Conservation (phyloP, 2,888 invertebrate genomes). For the Drosophila suboccidentalis region DNA sequence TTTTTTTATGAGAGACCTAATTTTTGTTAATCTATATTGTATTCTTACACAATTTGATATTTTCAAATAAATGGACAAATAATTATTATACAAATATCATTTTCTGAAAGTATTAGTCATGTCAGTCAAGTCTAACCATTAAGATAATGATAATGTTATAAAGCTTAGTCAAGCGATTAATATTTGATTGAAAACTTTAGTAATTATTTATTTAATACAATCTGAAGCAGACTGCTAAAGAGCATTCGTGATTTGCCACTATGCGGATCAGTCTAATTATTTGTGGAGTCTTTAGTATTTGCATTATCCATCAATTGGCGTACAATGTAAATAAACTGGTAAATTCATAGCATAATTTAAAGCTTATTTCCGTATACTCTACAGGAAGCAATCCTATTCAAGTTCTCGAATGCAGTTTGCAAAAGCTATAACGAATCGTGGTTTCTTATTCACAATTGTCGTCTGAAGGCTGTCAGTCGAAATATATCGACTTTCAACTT, state of each 20-base stretch:
- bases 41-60: no score
- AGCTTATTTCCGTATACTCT: no score
- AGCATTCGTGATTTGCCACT: no score
- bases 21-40: no score
- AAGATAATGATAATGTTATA: background rate
- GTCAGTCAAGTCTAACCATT: background rate
- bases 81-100: no score
- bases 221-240: no score
- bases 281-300: background rate
- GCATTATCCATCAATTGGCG: background rate
- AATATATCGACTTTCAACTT: conserved; percentile 31
- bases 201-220: background rate
- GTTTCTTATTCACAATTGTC: conserved; percentile 37
- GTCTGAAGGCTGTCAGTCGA: conserved; percentile 37
- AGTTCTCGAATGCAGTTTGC: conserved; percentile 49
- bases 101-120: background rate
- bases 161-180: background rate
- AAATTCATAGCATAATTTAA: background rate
- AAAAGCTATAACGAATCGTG: conserved; percentile 41
- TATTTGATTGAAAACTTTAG: background rate
- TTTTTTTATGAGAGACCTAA: no score
- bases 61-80: no score
- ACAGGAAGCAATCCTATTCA: conserved; percentile 39
- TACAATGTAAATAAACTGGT: background rate
- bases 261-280: background rate